A percentile compares a stretch with the other conserved stretches of the same genome.
Evolutionary conservation across 2,888 invertebrate species (phyloP).

Genomic region (Pemphredon lugubris): DNA sequence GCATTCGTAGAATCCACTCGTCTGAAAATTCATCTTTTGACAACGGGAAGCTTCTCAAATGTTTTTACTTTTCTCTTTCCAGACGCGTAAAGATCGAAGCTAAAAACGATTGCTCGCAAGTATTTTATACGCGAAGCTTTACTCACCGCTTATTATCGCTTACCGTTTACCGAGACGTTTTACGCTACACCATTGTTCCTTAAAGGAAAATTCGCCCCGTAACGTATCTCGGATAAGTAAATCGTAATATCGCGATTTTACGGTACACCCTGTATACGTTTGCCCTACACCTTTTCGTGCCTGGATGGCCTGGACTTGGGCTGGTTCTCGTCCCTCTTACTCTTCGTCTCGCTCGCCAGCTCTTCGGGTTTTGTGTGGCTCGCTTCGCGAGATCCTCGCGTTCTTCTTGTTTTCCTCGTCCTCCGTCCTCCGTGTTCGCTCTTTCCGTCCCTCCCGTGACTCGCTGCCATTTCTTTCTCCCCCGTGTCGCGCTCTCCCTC

Average conservation of each 20-base stretch:
- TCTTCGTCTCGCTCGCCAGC: slow-evolving; percentile 60
- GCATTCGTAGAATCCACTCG: too few species aligned
- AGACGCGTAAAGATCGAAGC: too few species aligned
- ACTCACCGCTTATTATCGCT: too few species aligned
- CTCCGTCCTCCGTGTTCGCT: slow-evolving; percentile 29
- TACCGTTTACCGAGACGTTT: too few species aligned
- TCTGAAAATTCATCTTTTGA: too few species aligned
- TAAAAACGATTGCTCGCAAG: too few species aligned
- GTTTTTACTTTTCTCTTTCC: too few species aligned
- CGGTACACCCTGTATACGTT: slow-evolving; percentile 60
- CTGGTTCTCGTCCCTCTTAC: slow-evolving; percentile 63
- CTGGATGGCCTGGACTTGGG: slow-evolving; percentile 58
- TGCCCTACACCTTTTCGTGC: slow-evolving; percentile 62
- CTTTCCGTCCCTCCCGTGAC: slow-evolving; percentile 29
- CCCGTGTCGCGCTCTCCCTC: slow-evolving; percentile 5
- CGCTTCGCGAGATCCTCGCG: slow-evolving; percentile 55
- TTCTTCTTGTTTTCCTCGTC: slow-evolving; percentile 63
- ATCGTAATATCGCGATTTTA: slow-evolving; percentile 39
- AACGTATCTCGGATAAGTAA: background rate
- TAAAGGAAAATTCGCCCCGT: background rate
- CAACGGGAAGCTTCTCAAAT: too few species aligned
- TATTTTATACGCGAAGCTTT: too few species aligned
- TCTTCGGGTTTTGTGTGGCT: slow-evolving; percentile 64
- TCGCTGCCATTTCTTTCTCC: slow-evolving; percentile 26
- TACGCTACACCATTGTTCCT: background rate